Conservation (phyloP, 1,140 invertebrate genomes). For the Bombus balteatus region DNA sequence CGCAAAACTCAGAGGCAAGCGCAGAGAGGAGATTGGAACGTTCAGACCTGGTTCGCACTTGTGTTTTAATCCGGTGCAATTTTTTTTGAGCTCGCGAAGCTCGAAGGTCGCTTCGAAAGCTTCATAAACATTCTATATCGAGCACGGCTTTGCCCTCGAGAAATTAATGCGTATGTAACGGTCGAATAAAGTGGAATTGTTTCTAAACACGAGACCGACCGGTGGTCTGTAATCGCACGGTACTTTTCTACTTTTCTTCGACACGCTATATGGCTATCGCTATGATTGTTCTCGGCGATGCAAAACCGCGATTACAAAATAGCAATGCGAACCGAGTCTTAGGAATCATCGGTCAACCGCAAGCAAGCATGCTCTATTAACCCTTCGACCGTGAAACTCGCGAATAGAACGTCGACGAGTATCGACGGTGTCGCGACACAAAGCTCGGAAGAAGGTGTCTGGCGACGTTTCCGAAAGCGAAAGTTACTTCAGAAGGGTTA, state of each 20-base stretch:
- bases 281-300: too few relatives aligned
- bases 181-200: neutral
- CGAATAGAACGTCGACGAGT: neutral
- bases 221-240: neutral
- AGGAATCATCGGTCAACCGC: neutral
- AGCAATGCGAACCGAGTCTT: neutral
- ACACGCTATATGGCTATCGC: neutral
- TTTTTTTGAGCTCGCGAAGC: neutral
- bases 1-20: neutral
- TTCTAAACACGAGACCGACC: neutral
- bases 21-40: neutral
- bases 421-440: neutral
- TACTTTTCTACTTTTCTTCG: neutral
- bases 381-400: neutral
- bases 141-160: neutral
- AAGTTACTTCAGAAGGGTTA: conserved; percentile 29
- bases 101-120: conserved; percentile 2
- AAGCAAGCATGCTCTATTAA: conserved; percentile 32
- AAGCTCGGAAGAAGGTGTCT: neutral
- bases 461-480: conserved; percentile 28
- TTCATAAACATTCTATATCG: neutral
- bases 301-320: neutral
- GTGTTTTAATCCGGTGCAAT: neutral
- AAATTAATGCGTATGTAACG: neutral
- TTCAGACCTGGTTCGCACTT: conserved; percentile 24